Conservation (phyloP, 2,888 invertebrate species). For the Torymus tubicola region DNA sequence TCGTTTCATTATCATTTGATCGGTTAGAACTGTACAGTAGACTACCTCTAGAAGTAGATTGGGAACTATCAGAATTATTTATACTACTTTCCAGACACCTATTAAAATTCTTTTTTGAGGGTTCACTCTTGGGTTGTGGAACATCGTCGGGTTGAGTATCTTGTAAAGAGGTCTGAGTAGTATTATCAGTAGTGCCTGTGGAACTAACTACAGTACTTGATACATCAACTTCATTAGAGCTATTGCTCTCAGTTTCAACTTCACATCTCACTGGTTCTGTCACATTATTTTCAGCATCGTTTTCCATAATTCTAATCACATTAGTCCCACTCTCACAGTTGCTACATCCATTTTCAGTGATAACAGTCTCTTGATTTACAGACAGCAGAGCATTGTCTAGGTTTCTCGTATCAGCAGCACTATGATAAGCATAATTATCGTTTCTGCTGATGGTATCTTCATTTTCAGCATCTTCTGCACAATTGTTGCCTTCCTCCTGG, state of each 20-base stretch:
- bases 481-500: slow-evolving; percentile 54
- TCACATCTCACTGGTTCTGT: slow-evolving; percentile 42
- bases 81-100: slow-evolving; percentile 54
- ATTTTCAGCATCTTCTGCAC: slow-evolving; percentile 47
- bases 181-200: slow-evolving; percentile 50
- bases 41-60: slow-evolving; percentile 42
- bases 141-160: slow-evolving; percentile 51
- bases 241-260: slow-evolving; percentile 38
- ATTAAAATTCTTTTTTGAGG: slow-evolving; percentile 53
- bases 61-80: slow-evolving; percentile 52
- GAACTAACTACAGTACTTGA: slow-evolving; percentile 27
- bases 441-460: slow-evolving; percentile 52
- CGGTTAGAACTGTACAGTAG: slow-evolving; percentile 36
- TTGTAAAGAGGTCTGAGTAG: slow-evolving; percentile 56
- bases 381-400: slow-evolving; percentile 47
- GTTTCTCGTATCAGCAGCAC: slow-evolving; percentile 45
- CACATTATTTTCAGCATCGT: slow-evolving; percentile 59
- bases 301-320: slow-evolving; percentile 45
- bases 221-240: slow-evolving; percentile 27
- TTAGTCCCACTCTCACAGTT: slow-evolving; percentile 37
- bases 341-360: slow-evolving; percentile 58
- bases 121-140: slow-evolving; percentile 44
- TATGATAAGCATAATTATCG: slow-evolving; percentile 52
- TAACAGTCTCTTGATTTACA: slow-evolving; percentile 40
- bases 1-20: slow-evolving; percentile 44